Conservation (phyloP, 64 coral and sea anemone genomes). For the Astreopora myriophthalma region DNA sequence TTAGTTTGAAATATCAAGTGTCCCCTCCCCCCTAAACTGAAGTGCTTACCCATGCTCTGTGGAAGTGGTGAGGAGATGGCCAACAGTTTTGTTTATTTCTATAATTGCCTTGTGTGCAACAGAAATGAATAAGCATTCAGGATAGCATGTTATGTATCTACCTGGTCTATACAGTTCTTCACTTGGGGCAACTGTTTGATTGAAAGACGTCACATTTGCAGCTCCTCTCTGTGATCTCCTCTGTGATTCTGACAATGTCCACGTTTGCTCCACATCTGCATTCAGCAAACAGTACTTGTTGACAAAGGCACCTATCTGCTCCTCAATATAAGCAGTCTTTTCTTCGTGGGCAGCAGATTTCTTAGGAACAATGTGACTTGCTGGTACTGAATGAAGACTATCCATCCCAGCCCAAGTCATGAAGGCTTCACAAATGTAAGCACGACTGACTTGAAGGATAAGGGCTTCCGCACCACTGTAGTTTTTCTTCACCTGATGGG, state of each 20-base stretch:
- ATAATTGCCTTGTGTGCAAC: too few relatives aligned
- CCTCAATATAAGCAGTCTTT: neutral
- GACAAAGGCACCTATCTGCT: neutral
- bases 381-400: neutral
- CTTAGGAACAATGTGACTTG: neutral
- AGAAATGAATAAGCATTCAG: too few relatives aligned
- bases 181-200: too few relatives aligned
- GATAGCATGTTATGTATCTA: too few relatives aligned
- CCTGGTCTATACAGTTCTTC: too few relatives aligned
- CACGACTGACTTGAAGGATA: neutral
- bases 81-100: too few relatives aligned
- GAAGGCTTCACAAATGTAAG: constrained; percentile 12
- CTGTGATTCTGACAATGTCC: neutral
- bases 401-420: neutral
- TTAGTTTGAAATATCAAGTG: too few relatives aligned
- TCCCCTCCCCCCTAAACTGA: too few relatives aligned
- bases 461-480: neutral
- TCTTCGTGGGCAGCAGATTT: neutral
- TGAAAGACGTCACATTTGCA: too few relatives aligned
- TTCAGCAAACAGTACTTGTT: neutral
- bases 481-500: neutral
- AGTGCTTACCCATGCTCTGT: too few relatives aligned
- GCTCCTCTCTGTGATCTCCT: neutral
- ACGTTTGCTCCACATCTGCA: neutral
- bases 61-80: too few relatives aligned